phyloP scores from a whole-genome alignment of 2,113 vertebrate genomes.

The Salminus brasiliensis region DNA sequence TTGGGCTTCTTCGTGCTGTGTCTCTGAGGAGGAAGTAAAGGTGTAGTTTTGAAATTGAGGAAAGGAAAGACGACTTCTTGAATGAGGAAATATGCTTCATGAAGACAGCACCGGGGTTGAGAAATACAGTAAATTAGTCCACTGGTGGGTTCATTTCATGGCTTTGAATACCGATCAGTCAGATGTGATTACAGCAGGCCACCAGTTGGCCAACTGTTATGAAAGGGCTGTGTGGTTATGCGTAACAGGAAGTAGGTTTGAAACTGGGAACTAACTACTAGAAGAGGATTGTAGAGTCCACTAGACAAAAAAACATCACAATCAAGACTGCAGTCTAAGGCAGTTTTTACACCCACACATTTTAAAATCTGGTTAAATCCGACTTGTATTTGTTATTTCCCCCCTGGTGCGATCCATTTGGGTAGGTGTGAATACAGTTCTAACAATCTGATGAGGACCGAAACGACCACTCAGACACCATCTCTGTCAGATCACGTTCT shows the following conservation, averaged over 20 bases:
- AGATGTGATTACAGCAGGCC: not conserved
- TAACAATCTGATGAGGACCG: too few species aligned
- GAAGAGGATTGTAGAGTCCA: not conserved
- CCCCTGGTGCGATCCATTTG: too few species aligned
- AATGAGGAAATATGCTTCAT: constrained; percentile 55
- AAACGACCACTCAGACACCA: too few species aligned
- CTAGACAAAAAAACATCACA: too few species aligned
- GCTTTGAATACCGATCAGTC: constrained; percentile 49
- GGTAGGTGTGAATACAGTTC: too few species aligned
- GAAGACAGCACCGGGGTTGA: constrained; percentile 57
- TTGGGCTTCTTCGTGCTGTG: not conserved
- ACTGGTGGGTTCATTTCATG: constrained; percentile 5
- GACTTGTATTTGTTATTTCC: too few species aligned
- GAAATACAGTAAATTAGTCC: constrained; percentile 50
- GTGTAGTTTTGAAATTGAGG: constrained; percentile 15
- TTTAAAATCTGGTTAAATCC: too few species aligned
- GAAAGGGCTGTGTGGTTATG: not conserved
- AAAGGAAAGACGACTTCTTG: constrained; percentile 33
- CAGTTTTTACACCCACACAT: too few species aligned
- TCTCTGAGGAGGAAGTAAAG: constrained; percentile 13
- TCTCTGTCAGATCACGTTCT: too few species aligned
- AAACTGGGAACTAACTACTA: not conserved
- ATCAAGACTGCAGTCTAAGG: not conserved
- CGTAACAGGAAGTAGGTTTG: not conserved
- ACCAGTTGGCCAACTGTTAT: constrained; percentile 1